Evolutionary conservation across 2,113 vertebrate genomes (phyloP), one percentile per base, ranked within the genome.

Genomic region (Xyrauchen texanus): DNA sequence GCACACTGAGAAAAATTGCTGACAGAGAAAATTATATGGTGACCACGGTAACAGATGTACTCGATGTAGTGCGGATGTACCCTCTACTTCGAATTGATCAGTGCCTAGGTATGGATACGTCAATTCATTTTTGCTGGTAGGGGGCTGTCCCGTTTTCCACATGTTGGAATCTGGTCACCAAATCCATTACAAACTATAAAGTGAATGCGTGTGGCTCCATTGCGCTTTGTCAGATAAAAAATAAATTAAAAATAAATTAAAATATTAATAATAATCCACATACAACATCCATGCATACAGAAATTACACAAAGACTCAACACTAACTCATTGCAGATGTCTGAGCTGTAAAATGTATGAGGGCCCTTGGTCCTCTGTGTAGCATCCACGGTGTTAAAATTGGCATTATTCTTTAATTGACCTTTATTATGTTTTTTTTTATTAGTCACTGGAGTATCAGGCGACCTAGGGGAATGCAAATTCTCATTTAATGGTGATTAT

Each of bases 401-500:
- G 77, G 74, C 74, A 82, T 61, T 79, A 83, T 87, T 88, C 87
- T 88, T 84, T 84, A 88, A 87, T 85, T 86, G 82, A 85, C 84
- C 84, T 88, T 91, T 84, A 87, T 88, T 86, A 79, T 89, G 86
- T 82, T 90, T 85, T 86, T 85, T 34, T 34, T 90, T 83, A 87
- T 84, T 76, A 81, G 84, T 79, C 86, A 78, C 87, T 82, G 69
- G 85, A 84, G 80, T 80, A 81, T 77, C 80, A 78, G 53, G 75
- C 76, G 81, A 85, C 84, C 86, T 81, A 77, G 85, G 87, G 86
- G 89, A 86, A 68, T 82, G 85, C 82, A 86, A 87, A 90, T 88
- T 84, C 81, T 83, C 69, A 62, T 87, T 83, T 91, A 91, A 93
- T 88, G 91, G 90, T 92, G 84, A 92, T 93, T 87, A 77, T 60